Conservation (phyloP, 2,888 invertebrate genomes). For the Dugesia japonica region DNA sequence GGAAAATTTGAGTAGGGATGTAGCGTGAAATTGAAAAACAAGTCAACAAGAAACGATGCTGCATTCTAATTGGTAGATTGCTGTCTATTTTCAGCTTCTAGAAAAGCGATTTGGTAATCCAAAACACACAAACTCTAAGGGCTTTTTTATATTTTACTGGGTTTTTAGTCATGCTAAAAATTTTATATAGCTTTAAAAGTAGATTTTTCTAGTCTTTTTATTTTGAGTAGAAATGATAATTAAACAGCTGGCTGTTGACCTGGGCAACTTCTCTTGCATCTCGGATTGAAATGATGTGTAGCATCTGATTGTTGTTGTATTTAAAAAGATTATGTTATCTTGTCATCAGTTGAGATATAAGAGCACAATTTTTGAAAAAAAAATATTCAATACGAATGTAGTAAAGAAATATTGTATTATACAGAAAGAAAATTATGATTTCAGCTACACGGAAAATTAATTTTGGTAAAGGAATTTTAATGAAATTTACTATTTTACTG, state of each 20-base stretch:
- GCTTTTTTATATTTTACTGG: not conserved
- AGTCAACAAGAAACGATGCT: constrained; percentile 20
- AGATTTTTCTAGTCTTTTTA: not conserved
- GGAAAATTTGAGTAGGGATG: not conserved
- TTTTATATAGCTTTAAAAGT: not conserved
- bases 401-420: not conserved
- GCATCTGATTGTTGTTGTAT: not conserved
- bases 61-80: not conserved
- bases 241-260: constrained; percentile 14
- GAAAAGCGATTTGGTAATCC: not conserved
- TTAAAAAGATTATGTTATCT: not conserved
- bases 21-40: constrained; percentile 20
- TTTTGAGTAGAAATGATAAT: not conserved
- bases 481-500: no score
- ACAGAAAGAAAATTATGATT: not conserved
- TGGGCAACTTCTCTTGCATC: not conserved
- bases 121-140: not conserved
- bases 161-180: constrained; percentile 9
- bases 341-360: not conserved
- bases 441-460: not conserved
- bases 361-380: not conserved
- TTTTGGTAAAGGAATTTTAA: no score
- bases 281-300: not conserved
- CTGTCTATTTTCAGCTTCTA: constrained; percentile 1
- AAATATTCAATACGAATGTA: not conserved